Evolutionary conservation across 2,888 invertebrate species (phyloP), one percentile per base, ranked within the genome.

Genomic region (Onchidella celtica): DNA sequence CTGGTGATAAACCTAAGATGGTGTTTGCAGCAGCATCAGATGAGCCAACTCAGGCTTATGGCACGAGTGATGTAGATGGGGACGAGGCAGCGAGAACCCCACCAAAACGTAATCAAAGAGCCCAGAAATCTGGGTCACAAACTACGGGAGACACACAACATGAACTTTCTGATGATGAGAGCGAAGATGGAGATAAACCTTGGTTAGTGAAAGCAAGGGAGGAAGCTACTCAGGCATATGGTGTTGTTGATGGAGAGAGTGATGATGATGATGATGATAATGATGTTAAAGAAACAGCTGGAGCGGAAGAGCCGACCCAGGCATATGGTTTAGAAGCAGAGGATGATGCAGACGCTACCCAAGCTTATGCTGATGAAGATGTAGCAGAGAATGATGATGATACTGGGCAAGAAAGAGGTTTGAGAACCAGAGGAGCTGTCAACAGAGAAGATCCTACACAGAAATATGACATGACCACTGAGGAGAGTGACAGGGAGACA

Each of bases 201-300:
- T 47, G 47, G 47, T n/a, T n/a, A n/a, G n/a, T n/a, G n/a, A n/a
- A n/a, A n/a, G n/a, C n/a, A n/a, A n/a, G n/a, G n/a, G n/a, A n/a
- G n/a, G n/a, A n/a, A 14, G 11, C 57, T n/a, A 74, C 74, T 0
- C 66, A 66, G 21, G 66, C 55, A n/a, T 77, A 77, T 34, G 59
- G 66, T 38, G 36, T 77, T 63, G 66, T 47, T 3, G 55, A 32
- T 6, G n/a, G n/a, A n/a, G n/a, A n/a, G n/a, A n/a, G n/a, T n/a
- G 86, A 86, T 34, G 86, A 84, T 47, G 85, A 68, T 65, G 85
- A 70, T 80, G 86, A 79, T 4, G 59, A 73, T 3, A 85, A 85
- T 32, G 85, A 83, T 27, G 81, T 84, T 29, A 82, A 83, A 59
- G 87, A 87, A 61, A 84, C 80, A 65, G 81, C 70, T 11, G 82